Percentiles rank a stretch among this genome's conserved stretches.
Conservation (phyloP, 2,113 vertebrate genomes). For the Probosciger aterrimus region DNA sequence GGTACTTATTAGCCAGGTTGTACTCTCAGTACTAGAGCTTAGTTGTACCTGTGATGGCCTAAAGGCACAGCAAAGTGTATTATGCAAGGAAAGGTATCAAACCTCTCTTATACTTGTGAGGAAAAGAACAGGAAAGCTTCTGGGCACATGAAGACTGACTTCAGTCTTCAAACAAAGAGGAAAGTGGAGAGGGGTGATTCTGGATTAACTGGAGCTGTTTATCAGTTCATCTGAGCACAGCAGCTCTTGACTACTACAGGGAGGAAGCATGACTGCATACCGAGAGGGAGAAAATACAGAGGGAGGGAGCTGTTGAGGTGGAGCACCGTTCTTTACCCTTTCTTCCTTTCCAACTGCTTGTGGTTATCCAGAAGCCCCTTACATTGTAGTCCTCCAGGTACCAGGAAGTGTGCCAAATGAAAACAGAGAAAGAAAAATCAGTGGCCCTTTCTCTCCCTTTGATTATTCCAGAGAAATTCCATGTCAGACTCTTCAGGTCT, state of each 20-base stretch:
- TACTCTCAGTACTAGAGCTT: not conserved
- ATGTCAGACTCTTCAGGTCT: not conserved
- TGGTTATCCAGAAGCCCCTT: not conserved
- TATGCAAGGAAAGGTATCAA: not conserved
- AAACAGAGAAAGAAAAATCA: not conserved
- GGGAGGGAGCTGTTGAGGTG: not conserved
- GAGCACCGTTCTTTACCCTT: not conserved
- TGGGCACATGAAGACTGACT: not conserved
- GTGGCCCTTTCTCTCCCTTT: not conserved
- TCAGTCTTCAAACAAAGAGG: not conserved
- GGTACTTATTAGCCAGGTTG: not conserved
- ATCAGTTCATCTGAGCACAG: not conserved
- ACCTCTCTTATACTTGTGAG: not conserved
- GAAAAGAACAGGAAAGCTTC: not conserved
- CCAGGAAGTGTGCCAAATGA: not conserved
- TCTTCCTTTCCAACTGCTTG: not conserved
- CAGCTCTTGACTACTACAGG: not conserved
- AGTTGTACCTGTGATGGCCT: not conserved
- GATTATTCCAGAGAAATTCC: not conserved
- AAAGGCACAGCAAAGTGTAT: not conserved
- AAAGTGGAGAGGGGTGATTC: not conserved
- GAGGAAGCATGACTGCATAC: not conserved
- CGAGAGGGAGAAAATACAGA: not conserved
- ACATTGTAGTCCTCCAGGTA: not conserved
- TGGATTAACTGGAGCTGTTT: not conserved